A percentile compares a stretch with the other conserved stretches of the same genome.
Conservation (phyloP, 2,888 invertebrate species). For the Lamellibrachia columna region DNA sequence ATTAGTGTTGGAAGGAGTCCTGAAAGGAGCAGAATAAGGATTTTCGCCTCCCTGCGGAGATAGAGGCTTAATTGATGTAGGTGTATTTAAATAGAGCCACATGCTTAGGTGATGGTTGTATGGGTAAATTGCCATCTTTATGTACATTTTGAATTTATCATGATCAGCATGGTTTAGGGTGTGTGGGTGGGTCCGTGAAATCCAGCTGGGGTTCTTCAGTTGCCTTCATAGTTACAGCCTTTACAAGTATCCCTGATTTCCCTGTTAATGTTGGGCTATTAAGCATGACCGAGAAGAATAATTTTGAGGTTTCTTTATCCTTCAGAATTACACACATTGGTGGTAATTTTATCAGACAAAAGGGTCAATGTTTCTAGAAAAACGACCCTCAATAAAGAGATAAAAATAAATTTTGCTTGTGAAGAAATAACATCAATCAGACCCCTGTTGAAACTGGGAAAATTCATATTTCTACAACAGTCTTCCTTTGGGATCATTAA, state of each 20-base stretch:
- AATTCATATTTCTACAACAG: background rate
- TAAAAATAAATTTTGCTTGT: background rate
- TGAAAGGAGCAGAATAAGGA: background rate
- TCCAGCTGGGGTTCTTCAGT: background rate
- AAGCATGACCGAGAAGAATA: background rate
- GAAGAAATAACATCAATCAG: background rate
- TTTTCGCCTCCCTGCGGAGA: background rate
- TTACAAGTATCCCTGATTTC: background rate
- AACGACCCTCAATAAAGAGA: too few relatives aligned
- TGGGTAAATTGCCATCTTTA: background rate
- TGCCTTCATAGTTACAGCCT: background rate
- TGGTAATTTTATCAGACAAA: too few relatives aligned
- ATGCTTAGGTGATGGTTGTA: background rate
- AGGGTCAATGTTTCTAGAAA: too few relatives aligned
- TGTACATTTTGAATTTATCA: constrained; percentile 2
- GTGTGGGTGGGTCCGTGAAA: background rate
- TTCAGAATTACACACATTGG: background rate
- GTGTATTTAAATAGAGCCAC: constrained; percentile 2
- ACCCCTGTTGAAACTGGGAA: background rate
- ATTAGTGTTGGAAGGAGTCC: background rate
- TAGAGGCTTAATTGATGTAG: background rate
- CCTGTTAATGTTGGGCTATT: background rate
- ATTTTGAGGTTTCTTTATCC: background rate
- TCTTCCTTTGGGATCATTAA: background rate
- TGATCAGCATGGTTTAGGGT: background rate